Conservation (phyloP, 1,140 invertebrate genomes). For the Brachionus manjavacas region DNA sequence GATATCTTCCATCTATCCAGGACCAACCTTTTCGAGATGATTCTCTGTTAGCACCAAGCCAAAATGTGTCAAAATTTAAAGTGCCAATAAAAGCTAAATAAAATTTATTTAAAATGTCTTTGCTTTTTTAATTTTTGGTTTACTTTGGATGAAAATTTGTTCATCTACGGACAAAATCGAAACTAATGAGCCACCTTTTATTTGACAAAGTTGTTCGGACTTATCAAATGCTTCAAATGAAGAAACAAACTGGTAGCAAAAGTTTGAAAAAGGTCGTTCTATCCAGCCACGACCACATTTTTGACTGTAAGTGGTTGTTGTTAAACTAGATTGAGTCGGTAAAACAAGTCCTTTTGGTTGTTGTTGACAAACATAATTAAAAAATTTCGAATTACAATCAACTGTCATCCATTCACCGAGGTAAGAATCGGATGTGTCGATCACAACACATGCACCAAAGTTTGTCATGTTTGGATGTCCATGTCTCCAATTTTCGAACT, state of each 20-base stretch:
- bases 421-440: not conserved
- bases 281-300: conserved; percentile 14
- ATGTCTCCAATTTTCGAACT: conserved; percentile 35
- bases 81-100: not conserved
- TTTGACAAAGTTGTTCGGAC: not conserved
- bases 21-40: conserved; percentile 13
- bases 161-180: conserved; percentile 13
- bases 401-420: conserved; percentile 36
- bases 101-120: not conserved
- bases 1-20: conserved; percentile 6
- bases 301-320: conserved; percentile 6
- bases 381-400: not conserved
- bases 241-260: conserved; percentile 14
- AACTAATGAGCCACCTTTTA: conserved; percentile 6
- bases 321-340: not conserved
- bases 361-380: not conserved
- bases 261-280: conserved; percentile 36
- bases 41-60: conserved; percentile 24
- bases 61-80: conserved; percentile 13
- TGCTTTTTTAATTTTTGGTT: not conserved
- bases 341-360: not conserved
- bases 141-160: conserved; percentile 39
- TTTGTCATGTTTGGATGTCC: conserved; percentile 12
- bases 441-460: not conserved
- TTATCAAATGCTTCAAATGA: not conserved